Conservation (phyloP, 2,113 vertebrate genomes). For the Colinus virginianus region DNA sequence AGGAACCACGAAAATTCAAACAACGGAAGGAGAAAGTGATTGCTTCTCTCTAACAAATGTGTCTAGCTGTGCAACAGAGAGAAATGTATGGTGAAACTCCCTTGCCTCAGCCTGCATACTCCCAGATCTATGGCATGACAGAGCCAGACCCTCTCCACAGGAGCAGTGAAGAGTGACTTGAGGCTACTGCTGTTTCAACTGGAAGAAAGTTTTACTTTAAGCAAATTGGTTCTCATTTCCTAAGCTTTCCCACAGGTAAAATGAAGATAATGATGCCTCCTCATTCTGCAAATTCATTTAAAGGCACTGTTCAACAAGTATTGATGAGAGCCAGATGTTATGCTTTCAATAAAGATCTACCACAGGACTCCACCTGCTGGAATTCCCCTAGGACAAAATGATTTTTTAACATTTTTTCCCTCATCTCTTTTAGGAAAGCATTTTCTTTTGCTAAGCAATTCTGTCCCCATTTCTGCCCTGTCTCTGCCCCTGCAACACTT, state of each 20-base stretch:
- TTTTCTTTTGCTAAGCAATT: not conserved
- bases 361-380: not conserved
- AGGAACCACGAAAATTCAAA: not conserved
- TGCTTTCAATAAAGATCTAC: not conserved
- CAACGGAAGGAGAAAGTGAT: not conserved
- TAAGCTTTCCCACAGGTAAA: slow-evolving; percentile 44
- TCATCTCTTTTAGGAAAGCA: not conserved
- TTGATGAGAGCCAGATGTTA: slow-evolving; percentile 23
- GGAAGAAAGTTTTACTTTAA: slow-evolving; percentile 29
- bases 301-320: not conserved
- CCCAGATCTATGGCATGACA: not conserved
- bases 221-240: slow-evolving; percentile 33
- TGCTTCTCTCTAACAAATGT: slow-evolving; percentile 14
- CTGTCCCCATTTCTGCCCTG: not conserved
- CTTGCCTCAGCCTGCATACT: not conserved
- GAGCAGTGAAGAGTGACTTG: slow-evolving; percentile 35
- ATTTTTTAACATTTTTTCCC: not conserved
- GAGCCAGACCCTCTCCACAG: slow-evolving; percentile 22
- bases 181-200: not conserved
- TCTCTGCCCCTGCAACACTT: not conserved
- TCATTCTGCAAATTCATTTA: slow-evolving; percentile 41
- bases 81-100: not conserved
- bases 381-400: not conserved
- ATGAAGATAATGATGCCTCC: slow-evolving; percentile 45
- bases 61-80: not conserved